Evolutionary conservation across 2,113 vertebrate genomes (phyloP), one percentile per base, ranked within the genome.

Genomic region (Stigmatopora argus): DNA sequence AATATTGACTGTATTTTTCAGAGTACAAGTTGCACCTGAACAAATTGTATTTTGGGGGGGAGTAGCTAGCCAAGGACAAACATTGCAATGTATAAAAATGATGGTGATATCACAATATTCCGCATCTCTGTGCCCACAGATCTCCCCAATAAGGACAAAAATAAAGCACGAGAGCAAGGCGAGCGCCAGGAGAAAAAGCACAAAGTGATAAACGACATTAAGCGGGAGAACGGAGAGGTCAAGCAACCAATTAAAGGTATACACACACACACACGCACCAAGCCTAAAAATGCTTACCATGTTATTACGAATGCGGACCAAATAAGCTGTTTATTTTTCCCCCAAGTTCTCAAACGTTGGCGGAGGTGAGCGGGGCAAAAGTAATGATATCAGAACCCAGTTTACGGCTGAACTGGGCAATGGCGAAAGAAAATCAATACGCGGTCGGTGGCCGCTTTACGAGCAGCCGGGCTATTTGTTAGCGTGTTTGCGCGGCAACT

Each of bases 221-320:
- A 96, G 90, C 93, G 95, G 83, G 95, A 98, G 85, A 99, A 99
- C 55, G 96, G 96, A 74, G 94, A 95, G 78, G 87, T 97, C 74
- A 95, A 93, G 80, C 87, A 93, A 76, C 89, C 92, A 34, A 91
- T 94, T 82, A 98, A 96, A 95, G 93, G 96, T 98, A 45, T 0
- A 11, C 11, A 19, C 4, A 41, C 38, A 8, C 38, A 31, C 26
- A 31, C 26, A 31, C 26, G 3, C 26, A 31, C 26, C 26, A 31
- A 31, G 26, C 26, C 26, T 3, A 31, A 31, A 31, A 31, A 31
- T 31, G 26, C 26, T 31, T 31, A 31, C 26, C 3, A 3, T 31
- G 26, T 31, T 31, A 31, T 31, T 31, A 31, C 26, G 2, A 31
- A 31, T 31, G 26, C 26, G 26, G 26, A 31, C 26, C 3, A 3